Percentiles rank a stretch among this genome's conserved stretches.
Evolutionary conservation across 2,888 invertebrate species (phyloP).

Genomic region (Ypsolopha scabrella): DNA sequence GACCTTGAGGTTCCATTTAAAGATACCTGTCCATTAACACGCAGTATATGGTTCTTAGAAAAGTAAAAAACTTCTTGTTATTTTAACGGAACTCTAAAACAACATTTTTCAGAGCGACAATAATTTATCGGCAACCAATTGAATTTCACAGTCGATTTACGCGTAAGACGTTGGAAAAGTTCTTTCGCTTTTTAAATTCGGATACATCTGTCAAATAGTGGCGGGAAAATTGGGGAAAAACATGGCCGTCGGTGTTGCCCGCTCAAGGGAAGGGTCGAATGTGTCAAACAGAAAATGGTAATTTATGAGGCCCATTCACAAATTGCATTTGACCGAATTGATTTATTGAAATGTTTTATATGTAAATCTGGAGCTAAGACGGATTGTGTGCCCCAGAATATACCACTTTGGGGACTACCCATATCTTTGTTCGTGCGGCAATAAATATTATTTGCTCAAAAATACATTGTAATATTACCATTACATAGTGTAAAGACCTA

Average conservation of each 20-base stretch:
- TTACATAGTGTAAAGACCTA: too few species aligned
- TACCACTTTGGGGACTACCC: too few species aligned
- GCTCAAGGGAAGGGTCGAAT: conserved; percentile 49
- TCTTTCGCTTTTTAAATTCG: conserved; percentile 50
- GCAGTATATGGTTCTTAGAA: too few species aligned
- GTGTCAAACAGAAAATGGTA: conserved; percentile 66
- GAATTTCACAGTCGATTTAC: conserved; percentile 68
- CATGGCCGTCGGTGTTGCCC: conserved; percentile 24
- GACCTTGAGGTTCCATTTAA: too few species aligned
- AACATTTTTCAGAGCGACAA: conserved; percentile 49
- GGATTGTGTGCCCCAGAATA: conserved; percentile 28
- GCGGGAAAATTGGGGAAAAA: conserved; percentile 32
- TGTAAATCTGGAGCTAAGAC: conserved; percentile 60
- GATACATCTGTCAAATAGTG: conserved; percentile 61
- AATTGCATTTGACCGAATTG: conserved; percentile 68
- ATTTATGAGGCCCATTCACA: conserved; percentile 66
- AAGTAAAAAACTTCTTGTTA: too few species aligned
- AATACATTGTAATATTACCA: too few species aligned
- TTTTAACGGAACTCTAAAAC: too few species aligned
- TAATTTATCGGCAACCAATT: conserved; percentile 58
- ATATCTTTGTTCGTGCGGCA: too few species aligned
- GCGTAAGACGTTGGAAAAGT: conserved; percentile 47
- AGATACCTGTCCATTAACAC: too few species aligned
- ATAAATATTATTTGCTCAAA: too few species aligned
- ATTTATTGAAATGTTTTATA: conserved; percentile 68